Evolutionary conservation across 2,113 vertebrate species (phyloP), one percentile per base, ranked within the genome.

Genomic region (Gobius niger): DNA sequence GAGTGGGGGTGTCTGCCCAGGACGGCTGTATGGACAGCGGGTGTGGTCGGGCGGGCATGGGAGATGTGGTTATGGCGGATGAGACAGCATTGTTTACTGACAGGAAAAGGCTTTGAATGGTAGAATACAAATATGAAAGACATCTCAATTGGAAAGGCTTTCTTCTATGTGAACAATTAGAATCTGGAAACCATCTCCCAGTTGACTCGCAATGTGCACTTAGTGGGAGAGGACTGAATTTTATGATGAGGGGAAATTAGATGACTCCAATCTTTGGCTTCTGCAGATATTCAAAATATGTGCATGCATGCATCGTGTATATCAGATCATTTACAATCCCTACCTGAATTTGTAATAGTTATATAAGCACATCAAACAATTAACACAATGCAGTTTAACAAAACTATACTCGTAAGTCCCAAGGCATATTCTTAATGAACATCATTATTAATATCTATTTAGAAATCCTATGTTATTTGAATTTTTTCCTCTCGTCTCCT

Each of bases 31-130:
- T 59, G 56, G 12, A 59, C 34, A 40, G 9, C 42, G 76, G 70
- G 78, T 63, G 72, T 49, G 19, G 70, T 54, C 7, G 14, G 57
- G 51, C 9, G 51, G 15, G 11, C 3, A 13, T 10, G 56, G 13
- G 7, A 13, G 56, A 19, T 13, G 52, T 16, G 19, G 54, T 40
- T 47, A 13, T 47, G 42, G 50, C 1, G 9, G 47, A 63, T 46
- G 67, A 67, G 68, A 42, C 8, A 7, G 16, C 10, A 70, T 76
- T 81, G 76, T 82, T 78, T 77, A 68, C 50, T n/a, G 6, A 69
- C 2, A 13, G 18, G 0, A 7, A 56, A 65, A 67, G 42, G 51
- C 66, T 64, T 18, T 67, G 5, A 44, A 67, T 54, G 24, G 16
- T 54, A 16, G 13, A 41, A 51, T 6, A 46, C 34, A 75, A 65